Evolutionary conservation across 30 jellyfish, hydroid and myxozoan species (phyloP).

Genomic region (Chironex yamaguchii): DNA sequence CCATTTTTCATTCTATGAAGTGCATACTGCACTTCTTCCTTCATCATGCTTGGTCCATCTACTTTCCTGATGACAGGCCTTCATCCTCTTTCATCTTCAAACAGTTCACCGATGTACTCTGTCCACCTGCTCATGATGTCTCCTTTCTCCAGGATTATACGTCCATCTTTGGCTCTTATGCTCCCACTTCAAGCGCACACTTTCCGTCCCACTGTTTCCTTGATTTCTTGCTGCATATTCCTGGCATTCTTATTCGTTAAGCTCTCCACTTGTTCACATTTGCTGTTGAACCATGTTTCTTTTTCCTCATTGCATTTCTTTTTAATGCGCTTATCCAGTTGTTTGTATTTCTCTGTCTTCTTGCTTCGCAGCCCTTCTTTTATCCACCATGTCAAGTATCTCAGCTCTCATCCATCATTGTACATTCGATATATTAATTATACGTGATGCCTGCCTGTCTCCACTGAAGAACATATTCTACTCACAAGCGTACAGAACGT

Average conservation of each 20-base stretch:
- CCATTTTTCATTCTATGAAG: not conserved
- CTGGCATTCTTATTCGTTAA: not conserved
- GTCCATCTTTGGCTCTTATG: not conserved
- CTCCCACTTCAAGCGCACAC: not conserved
- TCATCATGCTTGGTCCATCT: no score
- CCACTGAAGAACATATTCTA: no score
- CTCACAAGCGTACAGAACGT: no score
- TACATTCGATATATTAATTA: not conserved
- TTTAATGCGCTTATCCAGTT: not conserved
- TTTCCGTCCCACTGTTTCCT: not conserved
- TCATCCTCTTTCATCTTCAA: not conserved
- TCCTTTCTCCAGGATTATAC: not conserved
- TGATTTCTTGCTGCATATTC: not conserved
- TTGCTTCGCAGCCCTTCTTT: not conserved
- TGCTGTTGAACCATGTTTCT: conserved; percentile 15
- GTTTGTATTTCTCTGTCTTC: conserved; percentile 24
- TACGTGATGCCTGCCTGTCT: no score
- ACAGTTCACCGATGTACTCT: conserved; percentile 1
- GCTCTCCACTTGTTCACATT: conserved; percentile 39
- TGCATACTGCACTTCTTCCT: not conserved
- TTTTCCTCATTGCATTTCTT: conserved; percentile 32
- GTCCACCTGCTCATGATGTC: not conserved
- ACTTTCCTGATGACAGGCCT: not conserved
- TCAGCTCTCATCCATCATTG: conserved; percentile 44
- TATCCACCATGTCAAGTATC: conserved; percentile 4